These are phyloP conservation scores for Diogma glabrata DNA, from an alignment of 2,888 invertebrate species.

Conservation along the genomic window DNA sequence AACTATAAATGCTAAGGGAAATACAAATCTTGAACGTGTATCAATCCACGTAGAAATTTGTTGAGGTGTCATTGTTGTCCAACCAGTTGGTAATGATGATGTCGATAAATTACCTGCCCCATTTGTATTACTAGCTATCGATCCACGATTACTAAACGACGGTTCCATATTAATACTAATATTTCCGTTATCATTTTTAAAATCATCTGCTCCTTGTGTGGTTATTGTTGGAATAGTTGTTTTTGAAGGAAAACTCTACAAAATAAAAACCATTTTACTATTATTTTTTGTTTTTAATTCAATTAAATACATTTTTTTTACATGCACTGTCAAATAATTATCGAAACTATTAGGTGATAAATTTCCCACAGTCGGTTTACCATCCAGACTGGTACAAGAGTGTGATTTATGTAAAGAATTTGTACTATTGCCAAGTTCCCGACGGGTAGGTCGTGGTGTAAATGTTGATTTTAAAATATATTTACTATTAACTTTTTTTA, in stretches of 20 bases:
- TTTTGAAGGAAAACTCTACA: slow-evolving; percentile 52
- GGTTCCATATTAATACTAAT: slow-evolving; percentile 22
- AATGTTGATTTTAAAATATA: slow-evolving; percentile 74
- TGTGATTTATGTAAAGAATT: slow-evolving; percentile 53
- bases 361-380: slow-evolving; percentile 28
- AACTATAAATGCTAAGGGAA: slow-evolving; percentile 63
- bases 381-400: slow-evolving; percentile 59
- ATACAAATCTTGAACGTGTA: slow-evolving; percentile 56
- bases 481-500: slow-evolving; percentile 51
- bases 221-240: slow-evolving; percentile 56
- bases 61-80: slow-evolving; percentile 80
- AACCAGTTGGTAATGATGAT: slow-evolving; percentile 36
- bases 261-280: slow-evolving; percentile 13
- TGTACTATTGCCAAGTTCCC: slow-evolving; percentile 50
- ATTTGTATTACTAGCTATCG: slow-evolving; percentile 29
- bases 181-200: slow-evolving; percentile 28
- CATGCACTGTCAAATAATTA: slow-evolving; percentile 65
- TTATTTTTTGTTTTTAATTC: slow-evolving; percentile 9
- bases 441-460: slow-evolving; percentile 64
- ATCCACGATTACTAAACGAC: slow-evolving; percentile 16
- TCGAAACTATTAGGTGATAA: slow-evolving; percentile 41
- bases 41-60: slow-evolving; percentile 84
- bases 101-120: slow-evolving; percentile 33
- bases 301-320: slow-evolving; percentile 32
- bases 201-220: slow-evolving; percentile 54